Conservation (phyloP, 37 sponge, comb jelly and placozoan genomes). For the Chondrilla cf. caribensis region DNA sequence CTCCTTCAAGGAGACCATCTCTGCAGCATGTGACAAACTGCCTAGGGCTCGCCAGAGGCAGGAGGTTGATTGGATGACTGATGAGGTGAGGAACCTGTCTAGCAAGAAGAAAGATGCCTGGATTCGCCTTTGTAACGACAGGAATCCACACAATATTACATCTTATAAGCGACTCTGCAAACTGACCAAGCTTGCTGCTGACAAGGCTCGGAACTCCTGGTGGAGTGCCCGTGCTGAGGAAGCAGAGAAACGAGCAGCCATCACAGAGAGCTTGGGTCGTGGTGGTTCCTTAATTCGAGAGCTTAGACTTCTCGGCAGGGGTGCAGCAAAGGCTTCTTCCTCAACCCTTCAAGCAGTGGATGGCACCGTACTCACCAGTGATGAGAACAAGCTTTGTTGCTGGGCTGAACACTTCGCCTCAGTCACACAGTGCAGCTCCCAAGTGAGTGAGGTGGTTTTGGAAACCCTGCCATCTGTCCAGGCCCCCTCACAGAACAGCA, state of each 20-base stretch:
- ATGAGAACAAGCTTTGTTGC: background rate
- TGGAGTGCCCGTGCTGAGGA: constrained; percentile 25
- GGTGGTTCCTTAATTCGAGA: constrained; percentile 11
- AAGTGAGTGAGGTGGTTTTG: background rate
- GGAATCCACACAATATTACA: background rate
- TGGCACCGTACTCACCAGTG: constrained; percentile 7
- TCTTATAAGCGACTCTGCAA: constrained; percentile 7
- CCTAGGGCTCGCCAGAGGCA: constrained; percentile 21
- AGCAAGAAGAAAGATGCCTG: constrained; percentile 12
- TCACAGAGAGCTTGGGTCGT: constrained; percentile 1
- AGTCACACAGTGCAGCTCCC: constrained; percentile 15
- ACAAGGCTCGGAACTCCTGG: constrained; percentile 2
- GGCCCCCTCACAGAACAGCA: constrained; percentile 16
- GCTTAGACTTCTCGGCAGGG: background rate
- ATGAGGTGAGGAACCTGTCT: constrained; percentile 21
- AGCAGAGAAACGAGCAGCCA: background rate
- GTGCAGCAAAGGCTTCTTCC: background rate
- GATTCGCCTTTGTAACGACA: constrained; percentile 17
- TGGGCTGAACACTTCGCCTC: constrained; percentile 17
- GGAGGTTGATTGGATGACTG: constrained; percentile 22
- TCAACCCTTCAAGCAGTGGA: constrained; percentile 18
- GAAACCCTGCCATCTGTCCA: constrained; percentile 3
- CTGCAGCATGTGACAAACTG: constrained; percentile 15
- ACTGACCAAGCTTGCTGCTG: constrained; percentile 19
- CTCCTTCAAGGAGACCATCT: constrained; percentile 12